phyloP scores from a whole-genome alignment of 2,797 vertebrate genomes.

The Micromesistius poutassou region DNA sequence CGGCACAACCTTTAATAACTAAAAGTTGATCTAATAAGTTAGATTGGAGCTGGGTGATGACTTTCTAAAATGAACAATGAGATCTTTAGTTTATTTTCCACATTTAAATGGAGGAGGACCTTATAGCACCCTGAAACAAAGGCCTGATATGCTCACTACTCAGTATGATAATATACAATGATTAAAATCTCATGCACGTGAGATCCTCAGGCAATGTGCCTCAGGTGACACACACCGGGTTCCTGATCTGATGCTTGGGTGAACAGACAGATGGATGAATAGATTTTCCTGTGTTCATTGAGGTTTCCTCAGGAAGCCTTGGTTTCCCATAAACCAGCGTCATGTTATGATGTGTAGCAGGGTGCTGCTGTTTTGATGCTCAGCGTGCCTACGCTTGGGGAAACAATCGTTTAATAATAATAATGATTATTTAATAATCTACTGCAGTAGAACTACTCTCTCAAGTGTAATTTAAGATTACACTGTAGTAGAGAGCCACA shows the following conservation, averaged over 20 bases:
- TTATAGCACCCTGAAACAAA: background rate
- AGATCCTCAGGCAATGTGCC: background rate
- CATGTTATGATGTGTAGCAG: background rate
- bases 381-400: background rate
- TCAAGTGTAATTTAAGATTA: slow-evolving; percentile 2
- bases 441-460: background rate
- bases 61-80: too few species aligned
- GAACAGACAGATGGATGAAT: background rate
- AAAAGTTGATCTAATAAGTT: too few species aligned
- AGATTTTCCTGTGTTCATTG: background rate
- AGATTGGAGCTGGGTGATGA: too few species aligned
- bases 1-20: too few species aligned
- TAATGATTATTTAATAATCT: too few species aligned
- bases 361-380: background rate
- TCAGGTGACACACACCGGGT: background rate
- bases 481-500: background rate
- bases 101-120: too few species aligned
- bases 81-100: too few species aligned
- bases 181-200: background rate
- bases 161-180: background rate
- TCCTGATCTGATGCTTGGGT: background rate
- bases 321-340: background rate
- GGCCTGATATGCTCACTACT: background rate
- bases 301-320: background rate
- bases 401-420: background rate